A percentile compares a stretch with the other conserved stretches of the same genome.
These are phyloP conservation scores for Tokudaia muenninki DNA, from an alignment of 2,797 vertebrate genomes.

Conservation along the genomic window DNA sequence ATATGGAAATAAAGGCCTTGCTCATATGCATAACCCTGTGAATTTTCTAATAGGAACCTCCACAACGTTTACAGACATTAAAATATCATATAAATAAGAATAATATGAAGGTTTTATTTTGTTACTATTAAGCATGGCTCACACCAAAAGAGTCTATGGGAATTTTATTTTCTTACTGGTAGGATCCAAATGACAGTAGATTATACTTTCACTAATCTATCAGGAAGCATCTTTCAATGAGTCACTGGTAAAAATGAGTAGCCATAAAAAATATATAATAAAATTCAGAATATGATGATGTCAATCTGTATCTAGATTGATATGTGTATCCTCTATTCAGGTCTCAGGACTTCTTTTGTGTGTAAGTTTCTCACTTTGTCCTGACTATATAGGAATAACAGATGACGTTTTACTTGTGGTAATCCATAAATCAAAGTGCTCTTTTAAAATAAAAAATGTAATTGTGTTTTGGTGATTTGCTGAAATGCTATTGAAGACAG, in stretches of 20 bases:
- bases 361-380: neutral
- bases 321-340: neutral
- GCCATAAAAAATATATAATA: conserved; percentile 38
- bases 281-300: conserved; percentile 11
- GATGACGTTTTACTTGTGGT: neutral
- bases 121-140: neutral
- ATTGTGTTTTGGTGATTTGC: conserved; percentile 27
- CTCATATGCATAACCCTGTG: neutral
- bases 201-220: conserved; percentile 3
- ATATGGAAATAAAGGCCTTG: neutral
- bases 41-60: neutral
- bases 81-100: neutral
- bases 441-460: neutral
- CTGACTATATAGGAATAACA: neutral
- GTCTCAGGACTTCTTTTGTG: neutral
- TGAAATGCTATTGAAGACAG: conserved; percentile 9
- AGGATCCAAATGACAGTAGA: conserved; percentile 22
- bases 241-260: conserved; percentile 26
- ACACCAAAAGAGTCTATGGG: neutral
- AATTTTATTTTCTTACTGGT: conserved; percentile 46
- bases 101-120: conserved; percentile 38
- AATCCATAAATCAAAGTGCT: neutral
- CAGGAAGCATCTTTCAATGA: conserved; percentile 41
- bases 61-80: neutral
- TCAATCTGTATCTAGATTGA: neutral